Base-by-base conservation (phyloP, 2,888 invertebrate species). In the Prosopocoilus inquinatus region DNA sequence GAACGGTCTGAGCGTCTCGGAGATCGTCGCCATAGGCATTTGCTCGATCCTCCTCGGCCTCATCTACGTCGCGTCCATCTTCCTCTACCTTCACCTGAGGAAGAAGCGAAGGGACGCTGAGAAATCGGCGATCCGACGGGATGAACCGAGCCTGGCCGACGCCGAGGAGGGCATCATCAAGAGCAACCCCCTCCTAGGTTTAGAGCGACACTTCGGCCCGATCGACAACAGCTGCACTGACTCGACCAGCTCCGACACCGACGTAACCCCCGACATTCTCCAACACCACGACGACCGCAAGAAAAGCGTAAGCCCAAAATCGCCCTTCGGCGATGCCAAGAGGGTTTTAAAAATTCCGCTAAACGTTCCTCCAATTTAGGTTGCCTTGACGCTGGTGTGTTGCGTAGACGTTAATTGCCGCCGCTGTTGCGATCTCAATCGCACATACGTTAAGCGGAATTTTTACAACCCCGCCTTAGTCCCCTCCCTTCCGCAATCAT, bases 51-150 rank as follows among this genome's bases (percentile, higher is more conserved):
- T 93, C n/a, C 79, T 94, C n/a, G 92, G 91, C 0, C 80, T 93
- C 33, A 89, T 93, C 65, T 94, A 94, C 75, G 89, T 93, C 12
- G 89, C 91, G 0, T 92, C 92, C 3, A 90, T 93, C 15, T 88
- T 91, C 58, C 81, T 93, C 9, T 94, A 91, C 71, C 74, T 94
- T 44, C 90, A 91, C 72, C 84, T 91, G 61, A 82, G 89, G 66
- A 89, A 85, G 74, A 80, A 85, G 38, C 82, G 61, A n/a, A 66
- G 66, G 28, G 79, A 78, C 53, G 68, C 60, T 41, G 66, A 62
- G 12, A 63, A 62, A 43, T 39, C 47, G 16, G 50, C 53, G 12
- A 60, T 66, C 28, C 62, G 67, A 55, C 48, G 59, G 60, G 72
- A 64, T 66, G 71, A 64, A 68, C 72, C 57, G 70, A 77, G 47